Conservation (phyloP, 2,113 vertebrate species). For the Campylorhamphus procurvoides region DNA sequence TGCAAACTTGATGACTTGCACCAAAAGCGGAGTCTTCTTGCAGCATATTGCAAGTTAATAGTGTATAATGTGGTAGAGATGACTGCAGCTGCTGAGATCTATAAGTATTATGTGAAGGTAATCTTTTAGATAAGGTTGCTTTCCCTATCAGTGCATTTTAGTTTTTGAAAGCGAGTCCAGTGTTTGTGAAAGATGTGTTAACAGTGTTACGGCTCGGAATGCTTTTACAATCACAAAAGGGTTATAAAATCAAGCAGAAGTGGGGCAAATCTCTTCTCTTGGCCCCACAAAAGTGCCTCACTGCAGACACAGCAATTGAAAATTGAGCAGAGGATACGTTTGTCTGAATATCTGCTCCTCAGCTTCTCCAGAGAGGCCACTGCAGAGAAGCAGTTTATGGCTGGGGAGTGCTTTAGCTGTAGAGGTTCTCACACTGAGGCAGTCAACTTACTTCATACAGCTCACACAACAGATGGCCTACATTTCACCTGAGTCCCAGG, state of each 20-base stretch:
- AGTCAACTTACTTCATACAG: background rate
- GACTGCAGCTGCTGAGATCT: conserved; percentile 84
- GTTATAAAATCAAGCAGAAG: background rate
- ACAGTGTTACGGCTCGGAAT: background rate
- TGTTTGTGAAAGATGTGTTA: background rate
- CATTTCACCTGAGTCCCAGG: background rate
- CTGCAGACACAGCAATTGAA: background rate
- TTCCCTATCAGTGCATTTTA: background rate
- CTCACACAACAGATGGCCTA: background rate
- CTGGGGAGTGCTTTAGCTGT: background rate
- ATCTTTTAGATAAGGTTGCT: background rate
- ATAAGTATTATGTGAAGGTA: conserved; percentile 90
- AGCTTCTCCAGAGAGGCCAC: background rate
- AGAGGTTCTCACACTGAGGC: background rate
- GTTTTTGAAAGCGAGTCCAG: background rate
- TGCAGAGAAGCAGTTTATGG: background rate
- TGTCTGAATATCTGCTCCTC: background rate
- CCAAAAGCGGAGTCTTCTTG: conserved; percentile 81
- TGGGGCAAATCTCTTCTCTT: background rate
- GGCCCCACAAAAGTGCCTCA: background rate
- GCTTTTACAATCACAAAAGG: background rate
- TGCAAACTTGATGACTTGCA: conserved; percentile 78
- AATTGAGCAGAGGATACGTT: background rate
- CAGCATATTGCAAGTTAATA: conserved; percentile 88
- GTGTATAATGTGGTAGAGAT: conserved; percentile 86